Base-by-base conservation (phyloP, 2,888 invertebrate genomes). In the Lepidocyrtinus sp. region DNA sequence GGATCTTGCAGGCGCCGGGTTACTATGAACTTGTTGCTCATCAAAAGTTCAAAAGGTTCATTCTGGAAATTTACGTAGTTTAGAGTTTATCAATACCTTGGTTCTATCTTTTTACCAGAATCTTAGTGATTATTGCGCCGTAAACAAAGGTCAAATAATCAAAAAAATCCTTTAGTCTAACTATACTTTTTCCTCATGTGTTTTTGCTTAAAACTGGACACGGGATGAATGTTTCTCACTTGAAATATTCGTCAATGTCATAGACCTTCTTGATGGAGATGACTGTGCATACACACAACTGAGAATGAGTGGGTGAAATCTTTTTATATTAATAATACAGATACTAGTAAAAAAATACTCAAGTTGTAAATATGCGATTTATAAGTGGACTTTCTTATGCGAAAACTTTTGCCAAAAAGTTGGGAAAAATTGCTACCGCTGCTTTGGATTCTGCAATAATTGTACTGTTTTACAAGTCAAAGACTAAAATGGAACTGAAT, bases 191-290 rank as follows among this genome's bases (percentile, higher is more conserved):
- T n/a, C n/a, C n/a, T n/a, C n/a, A n/a, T n/a, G n/a, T n/a, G n/a
- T n/a, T n/a, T n/a, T n/a, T n/a, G n/a, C n/a, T n/a, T 36, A 36
- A 7, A 36, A 36, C 36, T 36, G 36, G 36, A 36, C 36, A 36
- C 36, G 36, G 12, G 36, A 7, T 36, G 12, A 36, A 36, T 12
- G 36, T 7, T n/a, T n/a, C 36, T 36, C 36, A 36, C 36, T 36
- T 36, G 12, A 36, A 36, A 7, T 36, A 12, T 7, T 36, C 12
- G 36, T 12, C 36, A 36, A 36, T 36, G 36, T 69, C 69, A 69
- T 69, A 69, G 69, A 69, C 69, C 69, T 69, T 69, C 55, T 26
- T 24, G 24, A 69, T 7, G 59, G 3, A 36, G 22, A 65, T 36
- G 36, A 36, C 65, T 65, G 12, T 36, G 36, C 36, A 36, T 7